phyloP scores from a whole-genome alignment of 2,797 vertebrate species.

The Acrossocheilus fasciatus region DNA sequence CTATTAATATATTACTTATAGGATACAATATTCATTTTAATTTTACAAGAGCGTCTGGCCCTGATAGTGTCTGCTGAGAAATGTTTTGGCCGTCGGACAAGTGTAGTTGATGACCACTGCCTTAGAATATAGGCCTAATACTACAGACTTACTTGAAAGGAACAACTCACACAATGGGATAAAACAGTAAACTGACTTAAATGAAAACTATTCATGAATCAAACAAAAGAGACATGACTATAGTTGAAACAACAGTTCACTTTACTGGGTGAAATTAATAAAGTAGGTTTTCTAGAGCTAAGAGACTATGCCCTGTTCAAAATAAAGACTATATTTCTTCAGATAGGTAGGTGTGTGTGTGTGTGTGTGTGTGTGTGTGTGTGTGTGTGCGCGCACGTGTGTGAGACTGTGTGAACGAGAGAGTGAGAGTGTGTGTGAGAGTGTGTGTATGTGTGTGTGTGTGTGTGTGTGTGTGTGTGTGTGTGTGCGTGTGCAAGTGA shows the following conservation, averaged over 20 bases:
- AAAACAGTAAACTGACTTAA: slow-evolving; percentile 1
- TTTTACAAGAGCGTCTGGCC: background rate
- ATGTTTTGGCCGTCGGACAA: background rate
- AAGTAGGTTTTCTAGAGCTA: background rate
- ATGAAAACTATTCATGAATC: slow-evolving; percentile 3
- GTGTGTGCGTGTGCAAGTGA: too few relatives aligned
- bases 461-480: background rate
- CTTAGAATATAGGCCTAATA: slow-evolving; percentile 12
- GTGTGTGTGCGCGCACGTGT: too few relatives aligned
- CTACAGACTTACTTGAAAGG: background rate
- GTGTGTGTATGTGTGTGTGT: too few relatives aligned
- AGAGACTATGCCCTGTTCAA: slow-evolving; percentile 1
- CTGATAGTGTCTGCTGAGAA: background rate
- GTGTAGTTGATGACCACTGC: slow-evolving; percentile 1
- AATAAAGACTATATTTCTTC: background rate
- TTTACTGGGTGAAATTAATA: background rate
- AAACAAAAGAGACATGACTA: slow-evolving; percentile 10
- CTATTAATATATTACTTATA: slow-evolving; percentile 1
- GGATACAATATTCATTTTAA: slow-evolving; percentile 3
- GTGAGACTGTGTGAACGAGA: too few relatives aligned
- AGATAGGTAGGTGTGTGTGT: background rate
- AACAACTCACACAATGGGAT: background rate
- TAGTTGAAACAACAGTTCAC: slow-evolving; percentile 5
- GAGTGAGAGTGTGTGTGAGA: background rate
- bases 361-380: too few relatives aligned